Evolutionary conservation across 1,140 invertebrate genomes (phyloP).

Genomic region (Nasonia vitripennis): DNA sequence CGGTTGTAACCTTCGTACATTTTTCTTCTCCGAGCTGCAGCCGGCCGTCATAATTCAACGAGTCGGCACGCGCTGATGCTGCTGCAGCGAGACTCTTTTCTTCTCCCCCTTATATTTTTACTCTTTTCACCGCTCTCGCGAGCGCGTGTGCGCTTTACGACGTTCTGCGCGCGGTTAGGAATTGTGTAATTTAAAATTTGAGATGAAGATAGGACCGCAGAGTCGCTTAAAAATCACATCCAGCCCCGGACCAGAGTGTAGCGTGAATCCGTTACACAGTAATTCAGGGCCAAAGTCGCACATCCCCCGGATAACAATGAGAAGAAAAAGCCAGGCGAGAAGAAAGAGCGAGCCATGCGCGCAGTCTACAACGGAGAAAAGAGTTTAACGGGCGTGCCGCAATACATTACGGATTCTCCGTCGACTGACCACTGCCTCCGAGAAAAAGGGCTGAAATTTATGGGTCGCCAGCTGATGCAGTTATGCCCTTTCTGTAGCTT

Average conservation of each 20-base stretch:
- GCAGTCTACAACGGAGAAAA: neutral
- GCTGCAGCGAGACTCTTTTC: too few species aligned
- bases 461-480: constrained; percentile 16
- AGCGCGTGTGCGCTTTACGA: too few species aligned
- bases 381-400: constrained; percentile 16
- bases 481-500: neutral
- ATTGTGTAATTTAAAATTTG: too few species aligned
- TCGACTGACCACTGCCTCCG: neutral
- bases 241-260: too few species aligned
- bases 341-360: neutral
- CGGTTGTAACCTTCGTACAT: neutral
- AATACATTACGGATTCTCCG: constrained; percentile 5
- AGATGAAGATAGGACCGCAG: too few species aligned
- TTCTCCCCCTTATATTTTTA: too few species aligned
- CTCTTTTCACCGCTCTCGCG: too few species aligned
- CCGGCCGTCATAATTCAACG: constrained; percentile 1
- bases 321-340: neutral
- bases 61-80: neutral
- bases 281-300: neutral
- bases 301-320: neutral
- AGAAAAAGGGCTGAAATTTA: constrained; percentile 15
- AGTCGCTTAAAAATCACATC: too few species aligned
- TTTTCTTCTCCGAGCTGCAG: neutral
- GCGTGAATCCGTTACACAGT: too few species aligned
- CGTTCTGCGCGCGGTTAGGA: too few species aligned